Percentiles rank a stretch among this genome's conserved stretches.
These are phyloP conservation scores for Darevskia nairensis DNA, from an alignment of 2,797 vertebrate species.

Conservation along the genomic window DNA sequence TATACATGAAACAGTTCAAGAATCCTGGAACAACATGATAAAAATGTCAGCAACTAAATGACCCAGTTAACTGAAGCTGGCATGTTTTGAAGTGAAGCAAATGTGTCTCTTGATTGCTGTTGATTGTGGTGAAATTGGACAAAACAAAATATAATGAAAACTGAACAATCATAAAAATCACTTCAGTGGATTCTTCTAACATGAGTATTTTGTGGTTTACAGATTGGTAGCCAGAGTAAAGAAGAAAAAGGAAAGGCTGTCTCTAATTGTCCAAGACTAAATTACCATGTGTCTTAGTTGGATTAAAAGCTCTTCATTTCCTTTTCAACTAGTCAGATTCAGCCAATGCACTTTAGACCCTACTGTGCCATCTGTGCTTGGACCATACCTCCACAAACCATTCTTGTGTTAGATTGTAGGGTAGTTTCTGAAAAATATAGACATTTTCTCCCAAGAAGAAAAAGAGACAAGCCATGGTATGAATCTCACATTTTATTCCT, in stretches of 20 bases:
- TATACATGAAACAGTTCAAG: not conserved
- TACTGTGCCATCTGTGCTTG: not conserved
- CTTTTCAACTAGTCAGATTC: slow-evolving; percentile 39
- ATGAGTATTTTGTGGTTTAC: slow-evolving; percentile 67
- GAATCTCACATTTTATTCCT: not conserved
- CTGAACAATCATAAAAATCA: slow-evolving; percentile 36
- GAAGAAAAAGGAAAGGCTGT: slow-evolving; percentile 45
- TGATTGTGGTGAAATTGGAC: slow-evolving; percentile 43
- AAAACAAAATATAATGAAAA: slow-evolving; percentile 31
- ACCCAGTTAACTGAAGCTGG: slow-evolving; percentile 22
- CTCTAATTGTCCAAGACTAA: slow-evolving; percentile 61
- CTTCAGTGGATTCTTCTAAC: slow-evolving; percentile 63
- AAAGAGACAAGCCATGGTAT: not conserved
- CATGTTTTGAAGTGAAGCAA: slow-evolving; percentile 34
- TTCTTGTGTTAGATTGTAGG: not conserved
- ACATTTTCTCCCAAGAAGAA: not conserved
- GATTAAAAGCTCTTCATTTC: slow-evolving; percentile 54
- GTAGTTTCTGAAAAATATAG: not conserved
- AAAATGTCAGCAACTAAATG: not conserved
- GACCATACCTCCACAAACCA: not conserved
- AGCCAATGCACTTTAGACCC: slow-evolving; percentile 7
- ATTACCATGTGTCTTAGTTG: slow-evolving; percentile 61
- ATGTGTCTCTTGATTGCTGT: slow-evolving; percentile 24
- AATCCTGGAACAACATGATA: not conserved
- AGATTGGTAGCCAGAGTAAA: slow-evolving; percentile 34